These are phyloP conservation scores for Trichonephila inaurata DNA, from an alignment of 1,140 invertebrate species.

Conservation along the genomic window DNA sequence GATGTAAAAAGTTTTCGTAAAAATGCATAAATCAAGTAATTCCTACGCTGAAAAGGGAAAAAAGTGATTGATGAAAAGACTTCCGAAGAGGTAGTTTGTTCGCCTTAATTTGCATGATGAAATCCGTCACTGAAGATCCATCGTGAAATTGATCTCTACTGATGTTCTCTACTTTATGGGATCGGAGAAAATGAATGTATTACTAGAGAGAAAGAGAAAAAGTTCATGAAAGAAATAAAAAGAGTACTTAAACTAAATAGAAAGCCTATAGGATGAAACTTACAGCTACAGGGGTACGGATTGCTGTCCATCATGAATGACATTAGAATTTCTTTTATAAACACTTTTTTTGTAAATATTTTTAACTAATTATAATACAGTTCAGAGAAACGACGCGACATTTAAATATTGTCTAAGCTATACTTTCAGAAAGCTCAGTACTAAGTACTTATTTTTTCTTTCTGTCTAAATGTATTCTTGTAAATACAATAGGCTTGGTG, in stretches of 20 bases:
- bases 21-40: conserved; percentile 64
- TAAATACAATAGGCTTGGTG: no score
- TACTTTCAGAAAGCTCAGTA: no score
- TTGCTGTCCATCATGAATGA: no score
- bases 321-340: no score
- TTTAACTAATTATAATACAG: no score
- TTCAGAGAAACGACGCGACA: no score
- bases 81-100: conserved; percentile 36
- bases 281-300: no score
- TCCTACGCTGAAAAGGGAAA: conserved; percentile 14
- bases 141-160: conserved; percentile 23
- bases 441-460: no score
- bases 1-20: neutral
- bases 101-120: conserved; percentile 66
- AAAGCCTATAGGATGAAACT: no score
- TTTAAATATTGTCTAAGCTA: no score
- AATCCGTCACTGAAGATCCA: conserved; percentile 41
- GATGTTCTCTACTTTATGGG: neutral
- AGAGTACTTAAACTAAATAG: neutral
- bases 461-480: no score
- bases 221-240: neutral
- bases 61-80: conserved; percentile 63
- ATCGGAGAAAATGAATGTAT: conserved; percentile 12
- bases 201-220: neutral
- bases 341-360: no score